Percentiles rank a stretch among this genome's conserved stretches.
Evolutionary conservation across 2,888 invertebrate genomes (phyloP).

Genomic region (Nesidiocoris tenuis): DNA sequence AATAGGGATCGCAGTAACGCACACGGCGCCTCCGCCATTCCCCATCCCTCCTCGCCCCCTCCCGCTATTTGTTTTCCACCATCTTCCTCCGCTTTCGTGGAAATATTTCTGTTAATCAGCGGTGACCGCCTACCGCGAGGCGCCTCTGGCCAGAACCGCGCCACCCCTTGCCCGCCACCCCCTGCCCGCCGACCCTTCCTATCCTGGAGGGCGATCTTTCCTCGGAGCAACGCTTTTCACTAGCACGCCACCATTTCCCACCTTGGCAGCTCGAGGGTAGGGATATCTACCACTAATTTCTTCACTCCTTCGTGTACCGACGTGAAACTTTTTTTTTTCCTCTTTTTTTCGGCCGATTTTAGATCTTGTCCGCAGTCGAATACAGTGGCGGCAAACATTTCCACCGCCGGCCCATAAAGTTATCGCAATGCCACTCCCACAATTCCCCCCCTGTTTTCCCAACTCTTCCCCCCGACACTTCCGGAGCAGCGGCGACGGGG

Average conservation of each 20-base stretch:
- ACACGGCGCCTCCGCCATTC: too few species aligned
- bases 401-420: background rate
- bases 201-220: too few species aligned
- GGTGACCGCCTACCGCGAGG: slow-evolving; percentile 37
- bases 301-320: slow-evolving; percentile 16
- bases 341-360: background rate
- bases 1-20: background rate
- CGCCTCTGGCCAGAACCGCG: slow-evolving; percentile 24
- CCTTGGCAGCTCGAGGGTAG: background rate
- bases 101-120: slow-evolving; percentile 39
- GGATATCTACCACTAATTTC: slow-evolving; percentile 17
- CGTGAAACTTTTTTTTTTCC: too few species aligned
- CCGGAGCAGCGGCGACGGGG: background rate
- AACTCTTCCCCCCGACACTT: background rate
- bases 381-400: too few species aligned
- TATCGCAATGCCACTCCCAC: background rate
- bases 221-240: background rate
- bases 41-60: background rate
- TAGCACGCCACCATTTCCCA: slow-evolving; percentile 22
- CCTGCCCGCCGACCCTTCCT: background rate
- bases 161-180: slow-evolving; percentile 11
- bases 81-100: slow-evolving; percentile 1
- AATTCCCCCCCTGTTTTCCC: background rate
- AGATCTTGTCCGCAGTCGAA: background rate
- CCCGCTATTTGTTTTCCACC: slow-evolving; percentile 10